Evolutionary conservation across 2,888 invertebrate genomes (phyloP).

Genomic region (Drosophila mercatorum): DNA sequence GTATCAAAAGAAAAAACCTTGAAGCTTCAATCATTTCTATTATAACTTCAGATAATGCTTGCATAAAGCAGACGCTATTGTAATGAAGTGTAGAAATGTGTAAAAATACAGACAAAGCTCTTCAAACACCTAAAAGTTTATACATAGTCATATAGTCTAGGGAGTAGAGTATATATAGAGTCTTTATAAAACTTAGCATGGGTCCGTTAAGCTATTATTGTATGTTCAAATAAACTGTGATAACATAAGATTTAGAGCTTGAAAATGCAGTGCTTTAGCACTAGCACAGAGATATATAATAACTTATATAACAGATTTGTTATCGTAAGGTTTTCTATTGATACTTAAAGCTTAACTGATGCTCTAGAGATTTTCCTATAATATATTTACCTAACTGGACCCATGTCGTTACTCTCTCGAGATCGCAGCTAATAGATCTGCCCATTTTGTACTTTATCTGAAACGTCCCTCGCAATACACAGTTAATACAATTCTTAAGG

Average conservation of each 20-base stretch:
- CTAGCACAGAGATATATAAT: too few species aligned
- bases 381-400: too few species aligned
- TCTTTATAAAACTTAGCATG: background rate
- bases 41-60: background rate
- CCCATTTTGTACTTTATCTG: constrained; percentile 9
- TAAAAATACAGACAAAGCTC: background rate
- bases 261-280: background rate
- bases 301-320: background rate
- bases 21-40: constrained; percentile 3
- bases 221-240: background rate
- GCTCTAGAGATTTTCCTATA: too few species aligned
- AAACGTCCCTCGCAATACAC: constrained; percentile 34
- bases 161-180: background rate
- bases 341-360: too few species aligned
- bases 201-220: background rate
- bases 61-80: background rate
- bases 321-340: background rate
- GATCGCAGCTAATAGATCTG: background rate
- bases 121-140: background rate
- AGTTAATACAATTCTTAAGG: constrained; percentile 60
- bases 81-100: background rate
- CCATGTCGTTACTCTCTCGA: too few species aligned
- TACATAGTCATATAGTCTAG: background rate
- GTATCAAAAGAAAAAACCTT: constrained; percentile 3
- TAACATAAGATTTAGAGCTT: background rate